phyloP scores from a whole-genome alignment of 2,113 vertebrate genomes.

The Vireo altiloquus region DNA sequence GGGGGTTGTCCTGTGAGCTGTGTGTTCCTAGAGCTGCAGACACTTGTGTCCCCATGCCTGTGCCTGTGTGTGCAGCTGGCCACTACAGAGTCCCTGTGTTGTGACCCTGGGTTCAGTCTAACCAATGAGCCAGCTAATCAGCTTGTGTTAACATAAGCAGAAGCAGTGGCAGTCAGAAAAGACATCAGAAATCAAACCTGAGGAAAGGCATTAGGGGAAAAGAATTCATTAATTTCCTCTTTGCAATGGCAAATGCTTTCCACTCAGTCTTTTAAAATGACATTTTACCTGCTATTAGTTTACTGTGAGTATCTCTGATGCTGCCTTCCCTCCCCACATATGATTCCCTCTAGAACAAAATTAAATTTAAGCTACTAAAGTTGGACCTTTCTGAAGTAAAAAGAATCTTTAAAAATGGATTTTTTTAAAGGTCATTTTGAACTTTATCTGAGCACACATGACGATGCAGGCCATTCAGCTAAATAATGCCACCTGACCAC shows the following conservation, averaged over 20 bases:
- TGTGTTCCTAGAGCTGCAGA: not conserved
- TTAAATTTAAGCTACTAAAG: constrained; percentile 67
- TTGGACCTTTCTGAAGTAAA: constrained; percentile 61
- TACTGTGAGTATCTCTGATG: not conserved
- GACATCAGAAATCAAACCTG: constrained; percentile 32
- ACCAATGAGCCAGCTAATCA: constrained; percentile 17
- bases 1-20: not conserved
- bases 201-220: not conserved
- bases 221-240: constrained; percentile 39
- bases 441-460: constrained; percentile 55
- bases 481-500: constrained; percentile 64
- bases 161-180: not conserved
- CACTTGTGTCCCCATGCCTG: not conserved
- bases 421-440: constrained; percentile 74
- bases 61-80: not conserved
- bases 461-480: constrained; percentile 36
- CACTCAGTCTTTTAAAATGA: constrained; percentile 41
- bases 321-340: not conserved
- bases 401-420: constrained; percentile 73
- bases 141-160: constrained; percentile 11
- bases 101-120: not conserved
- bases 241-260: constrained; percentile 14
- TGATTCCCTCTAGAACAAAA: constrained; percentile 57
- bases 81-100: not conserved
- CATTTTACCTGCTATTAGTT: constrained; percentile 58